Percentiles rank a stretch among this genome's conserved stretches.
Conservation (phyloP, 2,797 vertebrate genomes). For the Phrynocephalus guinanensis region DNA sequence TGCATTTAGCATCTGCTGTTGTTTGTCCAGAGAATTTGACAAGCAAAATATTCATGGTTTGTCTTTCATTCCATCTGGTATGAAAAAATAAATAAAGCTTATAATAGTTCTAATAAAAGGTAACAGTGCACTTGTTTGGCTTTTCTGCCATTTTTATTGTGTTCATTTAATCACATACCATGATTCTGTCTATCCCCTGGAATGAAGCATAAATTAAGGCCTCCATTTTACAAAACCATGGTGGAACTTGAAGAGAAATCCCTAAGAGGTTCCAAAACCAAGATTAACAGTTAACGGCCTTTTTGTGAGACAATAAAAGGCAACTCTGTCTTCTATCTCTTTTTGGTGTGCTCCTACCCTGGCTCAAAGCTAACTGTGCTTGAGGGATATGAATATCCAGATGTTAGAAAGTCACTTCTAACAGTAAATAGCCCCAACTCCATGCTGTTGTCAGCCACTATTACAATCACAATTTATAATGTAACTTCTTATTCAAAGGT, state of each 20-base stretch:
- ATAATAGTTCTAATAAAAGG: not conserved
- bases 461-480: too few relatives aligned
- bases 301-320: not conserved
- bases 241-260: not conserved
- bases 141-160: not conserved
- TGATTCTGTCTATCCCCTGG: not conserved
- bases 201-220: not conserved
- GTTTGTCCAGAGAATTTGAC: not conserved
- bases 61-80: not conserved
- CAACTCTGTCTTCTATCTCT: too few relatives aligned
- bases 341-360: too few relatives aligned
- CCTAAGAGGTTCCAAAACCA: not conserved
- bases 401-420: too few relatives aligned
- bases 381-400: too few relatives aligned
- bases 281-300: not conserved
- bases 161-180: not conserved
- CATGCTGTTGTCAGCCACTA: too few relatives aligned
- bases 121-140: not conserved
- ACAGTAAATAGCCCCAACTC: too few relatives aligned
- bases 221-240: not conserved
- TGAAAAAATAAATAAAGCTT: not conserved
- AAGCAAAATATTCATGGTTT: not conserved
- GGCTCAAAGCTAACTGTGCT: too few relatives aligned
- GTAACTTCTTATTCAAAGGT: too few relatives aligned
- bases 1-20: not conserved